Conservation (phyloP, 2,113 vertebrate genomes). For the Rostratula benghalensis region DNA sequence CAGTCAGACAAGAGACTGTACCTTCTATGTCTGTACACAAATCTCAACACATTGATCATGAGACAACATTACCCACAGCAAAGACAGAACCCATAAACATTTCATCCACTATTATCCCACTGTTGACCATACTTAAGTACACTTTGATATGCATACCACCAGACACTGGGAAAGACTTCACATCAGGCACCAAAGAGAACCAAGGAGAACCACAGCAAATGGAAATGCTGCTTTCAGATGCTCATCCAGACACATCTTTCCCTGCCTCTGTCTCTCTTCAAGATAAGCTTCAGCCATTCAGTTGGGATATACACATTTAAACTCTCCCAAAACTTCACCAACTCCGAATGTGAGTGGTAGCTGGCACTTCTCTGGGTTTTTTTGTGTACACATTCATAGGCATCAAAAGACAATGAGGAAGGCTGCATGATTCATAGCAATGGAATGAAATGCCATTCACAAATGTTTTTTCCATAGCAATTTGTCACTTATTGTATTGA, state of each 20-base stretch:
- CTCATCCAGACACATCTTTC: neutral
- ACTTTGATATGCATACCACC: neutral
- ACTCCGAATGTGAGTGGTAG: neutral
- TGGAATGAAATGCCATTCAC: conserved; percentile 51
- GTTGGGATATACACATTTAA: neutral
- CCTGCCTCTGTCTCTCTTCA: neutral
- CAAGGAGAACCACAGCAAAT: neutral
- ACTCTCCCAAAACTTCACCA: neutral
- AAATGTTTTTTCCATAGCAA: conserved; percentile 53
- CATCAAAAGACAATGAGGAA: conserved; percentile 40
- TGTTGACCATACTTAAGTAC: neutral
- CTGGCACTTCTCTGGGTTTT: neutral
- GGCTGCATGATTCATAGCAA: conserved; percentile 6
- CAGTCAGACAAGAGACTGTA: neutral
- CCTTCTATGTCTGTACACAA: neutral
- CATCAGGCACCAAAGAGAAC: neutral
- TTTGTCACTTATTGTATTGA: conserved; percentile 63
- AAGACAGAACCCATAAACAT: neutral
- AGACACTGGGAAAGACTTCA: neutral
- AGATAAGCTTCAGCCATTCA: neutral
- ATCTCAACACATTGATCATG: neutral
- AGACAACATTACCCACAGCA: neutral
- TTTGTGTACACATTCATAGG: neutral
- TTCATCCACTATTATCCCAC: neutral
- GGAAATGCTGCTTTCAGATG: neutral